Base-by-base conservation (phyloP, 2,888 invertebrate species). In the Platerodrilus igneus region DNA sequence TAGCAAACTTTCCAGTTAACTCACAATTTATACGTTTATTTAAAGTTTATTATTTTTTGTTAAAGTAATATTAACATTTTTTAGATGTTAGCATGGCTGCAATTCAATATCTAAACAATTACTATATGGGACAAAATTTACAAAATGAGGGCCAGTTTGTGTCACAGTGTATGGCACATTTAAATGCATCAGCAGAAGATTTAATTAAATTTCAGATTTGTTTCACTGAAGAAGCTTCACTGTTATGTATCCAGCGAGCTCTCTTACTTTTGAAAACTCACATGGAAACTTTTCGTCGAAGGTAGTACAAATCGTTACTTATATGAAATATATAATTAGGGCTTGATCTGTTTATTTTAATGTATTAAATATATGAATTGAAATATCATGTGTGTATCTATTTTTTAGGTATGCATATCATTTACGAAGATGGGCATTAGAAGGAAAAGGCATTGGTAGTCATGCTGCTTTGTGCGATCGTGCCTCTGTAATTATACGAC, bases 121-220 rank as follows among this genome's bases (percentile, higher is more conserved):
- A 91, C 67, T 95, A 94, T 68, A 91, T 94, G 80, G 88, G 90
- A 4, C 86, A 91, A 45, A 88, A 90, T 60, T 66, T 94, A 25
- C 87, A 91, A 51, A 83, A 90, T 55, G 94, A 94, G 67, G 86
- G 87, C 42, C 93, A 94, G 60, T 95, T 95, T 65, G 87, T 95
- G 1, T 81, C 88, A 23, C 85, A 91, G 51, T 94, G 94, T 64
- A 94, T 94, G 93, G 85, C 86, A 32, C 89, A 91, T 65, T 73
- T 94, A 25, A 83, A 85, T 18, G 86, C 86, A 23, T 88, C 91
- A 1, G 84, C 88, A 1, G 81, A 81, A 55, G 83, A 87, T 48
- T 71, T 89, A 2, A 68, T 59, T 18, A 41, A 57, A 1, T 67
- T 71, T 20, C 72, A 69, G 43, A 54, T 57, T 1, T 48, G 63